These are phyloP conservation scores for Lampris incognitus DNA, from an alignment of 2,113 vertebrate species.

Conservation along the genomic window DNA sequence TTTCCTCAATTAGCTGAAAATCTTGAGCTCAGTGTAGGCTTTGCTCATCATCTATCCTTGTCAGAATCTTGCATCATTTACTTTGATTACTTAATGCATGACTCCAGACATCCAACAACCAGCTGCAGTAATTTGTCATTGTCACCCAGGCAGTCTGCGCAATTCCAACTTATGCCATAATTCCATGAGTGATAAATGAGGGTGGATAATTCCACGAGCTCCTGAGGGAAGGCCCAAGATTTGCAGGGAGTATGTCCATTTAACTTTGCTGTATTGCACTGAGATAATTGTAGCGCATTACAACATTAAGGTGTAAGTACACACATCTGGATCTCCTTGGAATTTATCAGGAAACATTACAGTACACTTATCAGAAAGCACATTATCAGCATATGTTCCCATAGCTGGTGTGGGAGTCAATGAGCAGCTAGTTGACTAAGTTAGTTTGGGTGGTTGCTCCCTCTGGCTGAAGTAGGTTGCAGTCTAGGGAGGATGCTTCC, in stretches of 20 bases:
- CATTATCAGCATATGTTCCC: too few species aligned
- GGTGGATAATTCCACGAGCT: neutral
- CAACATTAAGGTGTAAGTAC: neutral
- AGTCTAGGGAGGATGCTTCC: too few species aligned
- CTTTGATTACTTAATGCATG: neutral
- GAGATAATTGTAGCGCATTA: conserved; percentile 21
- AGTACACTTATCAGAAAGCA: too few species aligned
- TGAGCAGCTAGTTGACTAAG: too few species aligned
- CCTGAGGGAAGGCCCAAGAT: neutral
- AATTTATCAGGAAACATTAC: too few species aligned
- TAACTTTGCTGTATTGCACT: neutral
- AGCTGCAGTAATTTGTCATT: neutral
- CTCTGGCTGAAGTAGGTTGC: too few species aligned
- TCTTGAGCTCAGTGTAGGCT: neutral
- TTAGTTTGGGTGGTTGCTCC: too few species aligned
- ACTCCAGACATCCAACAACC: neutral
- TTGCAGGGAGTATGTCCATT: conserved; percentile 9
- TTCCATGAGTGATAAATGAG: conserved; percentile 3
- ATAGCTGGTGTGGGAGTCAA: too few species aligned
- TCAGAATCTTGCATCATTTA: neutral
- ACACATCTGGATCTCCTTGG: too few species aligned
- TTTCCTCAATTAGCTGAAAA: neutral
- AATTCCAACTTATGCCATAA: conserved; percentile 20
- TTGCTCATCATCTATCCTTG: conserved; percentile 1
- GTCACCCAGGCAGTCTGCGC: conserved; percentile 7